These are phyloP conservation scores for Bradypus variegatus DNA, from an alignment of 2,797 vertebrate genomes.

Conservation along the genomic window DNA sequence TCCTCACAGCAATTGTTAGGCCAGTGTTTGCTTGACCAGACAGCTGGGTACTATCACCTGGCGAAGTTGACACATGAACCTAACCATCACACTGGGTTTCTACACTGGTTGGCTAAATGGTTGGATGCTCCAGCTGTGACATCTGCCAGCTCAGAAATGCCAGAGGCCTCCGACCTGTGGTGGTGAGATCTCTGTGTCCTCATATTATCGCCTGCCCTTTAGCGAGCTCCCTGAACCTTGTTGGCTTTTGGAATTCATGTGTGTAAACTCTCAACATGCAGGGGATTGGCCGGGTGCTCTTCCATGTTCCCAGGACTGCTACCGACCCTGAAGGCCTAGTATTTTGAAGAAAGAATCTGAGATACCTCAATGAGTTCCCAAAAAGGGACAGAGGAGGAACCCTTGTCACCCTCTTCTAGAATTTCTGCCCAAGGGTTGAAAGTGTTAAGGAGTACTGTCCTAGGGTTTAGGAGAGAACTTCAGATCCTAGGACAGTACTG, in stretches of 20 bases:
- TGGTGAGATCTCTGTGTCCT: neutral
- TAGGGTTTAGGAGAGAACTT: neutral
- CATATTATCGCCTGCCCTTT: accelerated
- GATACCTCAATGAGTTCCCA: neutral
- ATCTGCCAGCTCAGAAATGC: neutral
- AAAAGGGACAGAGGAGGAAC: neutral
- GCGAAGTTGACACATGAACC: too few relatives aligned
- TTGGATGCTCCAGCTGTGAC: accelerated
- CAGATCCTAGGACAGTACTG: neutral
- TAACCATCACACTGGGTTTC: neutral
- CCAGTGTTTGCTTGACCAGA: too few relatives aligned
- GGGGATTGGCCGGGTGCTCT: neutral
- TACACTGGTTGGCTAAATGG: neutral
- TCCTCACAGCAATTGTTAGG: too few relatives aligned
- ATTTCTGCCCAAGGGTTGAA: neutral
- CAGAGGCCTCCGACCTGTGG: neutral
- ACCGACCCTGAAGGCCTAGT: neutral
- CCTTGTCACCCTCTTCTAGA: neutral
- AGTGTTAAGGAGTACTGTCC: neutral
- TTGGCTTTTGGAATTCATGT: neutral
- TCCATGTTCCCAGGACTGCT: neutral
- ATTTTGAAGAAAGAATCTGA: neutral
- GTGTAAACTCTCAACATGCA: neutral
- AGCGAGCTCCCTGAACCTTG: neutral
- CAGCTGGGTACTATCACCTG: too few relatives aligned